phyloP scores from a whole-genome alignment of 2,797 vertebrate genomes.

The Knipowitschia caucasica region DNA sequence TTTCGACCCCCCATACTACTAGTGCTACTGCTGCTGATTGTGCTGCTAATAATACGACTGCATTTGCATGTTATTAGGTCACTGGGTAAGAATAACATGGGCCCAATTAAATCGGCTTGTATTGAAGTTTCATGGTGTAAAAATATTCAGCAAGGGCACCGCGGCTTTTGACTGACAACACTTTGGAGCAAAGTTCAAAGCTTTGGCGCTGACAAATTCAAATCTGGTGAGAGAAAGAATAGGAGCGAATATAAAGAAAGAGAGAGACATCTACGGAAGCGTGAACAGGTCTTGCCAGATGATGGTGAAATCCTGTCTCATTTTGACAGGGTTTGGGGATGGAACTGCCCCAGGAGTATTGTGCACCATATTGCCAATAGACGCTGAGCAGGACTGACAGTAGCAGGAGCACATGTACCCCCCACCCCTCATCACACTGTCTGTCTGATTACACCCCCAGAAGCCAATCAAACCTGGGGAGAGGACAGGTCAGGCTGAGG shows the following conservation, averaged over 20 bases:
- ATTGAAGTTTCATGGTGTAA: constrained; percentile 46
- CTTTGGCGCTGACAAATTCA: constrained; percentile 52
- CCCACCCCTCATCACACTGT: constrained; percentile 28
- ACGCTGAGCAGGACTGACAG: constrained; percentile 51
- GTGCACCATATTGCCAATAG: constrained; percentile 59
- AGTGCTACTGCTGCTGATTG: not conserved
- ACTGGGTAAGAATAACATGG: constrained; percentile 31
- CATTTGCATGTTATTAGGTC: constrained; percentile 1
- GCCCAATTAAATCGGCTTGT: constrained; percentile 62
- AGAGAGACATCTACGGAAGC: constrained; percentile 40
- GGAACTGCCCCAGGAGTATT: constrained; percentile 57
- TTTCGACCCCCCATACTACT: not conserved
- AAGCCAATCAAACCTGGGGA: constrained; percentile 56
- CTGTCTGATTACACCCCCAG: constrained; percentile 55
- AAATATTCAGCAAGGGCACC: constrained; percentile 48
- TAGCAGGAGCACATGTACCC: constrained; percentile 21
- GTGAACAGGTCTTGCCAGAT: constrained; percentile 44
- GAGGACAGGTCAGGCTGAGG: constrained; percentile 38
- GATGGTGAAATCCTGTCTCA: constrained; percentile 52
- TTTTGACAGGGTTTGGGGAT: constrained; percentile 45
- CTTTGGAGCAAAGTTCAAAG: constrained; percentile 64
- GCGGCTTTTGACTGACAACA: constrained; percentile 58
- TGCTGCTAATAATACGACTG: not conserved
- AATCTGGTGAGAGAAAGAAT: constrained; percentile 25
- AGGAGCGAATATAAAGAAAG: constrained; percentile 4